Conservation (phyloP, 1,140 invertebrate species). For the Drosophila chauvacae region DNA sequence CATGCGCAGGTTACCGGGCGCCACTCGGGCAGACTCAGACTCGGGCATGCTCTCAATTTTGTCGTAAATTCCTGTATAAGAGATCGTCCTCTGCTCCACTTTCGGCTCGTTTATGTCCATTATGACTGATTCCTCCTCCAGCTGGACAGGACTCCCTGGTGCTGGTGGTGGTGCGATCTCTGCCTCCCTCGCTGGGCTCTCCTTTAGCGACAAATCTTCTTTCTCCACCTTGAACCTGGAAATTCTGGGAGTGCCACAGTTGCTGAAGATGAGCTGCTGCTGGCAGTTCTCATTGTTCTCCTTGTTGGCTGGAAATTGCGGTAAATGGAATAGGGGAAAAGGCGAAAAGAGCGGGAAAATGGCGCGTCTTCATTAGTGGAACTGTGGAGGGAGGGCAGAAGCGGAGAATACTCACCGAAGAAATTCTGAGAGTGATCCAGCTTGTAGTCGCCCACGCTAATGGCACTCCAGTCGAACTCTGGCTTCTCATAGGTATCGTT, state of each 20-base stretch:
- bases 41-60: background rate
- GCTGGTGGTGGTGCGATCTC: too few species aligned
- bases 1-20: conserved; percentile 18
- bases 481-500: conserved; percentile 3
- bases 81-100: background rate
- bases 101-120: background rate
- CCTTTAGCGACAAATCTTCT: background rate
- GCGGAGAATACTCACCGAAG: conserved; percentile 41
- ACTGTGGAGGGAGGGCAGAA: background rate
- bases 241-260: background rate
- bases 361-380: conserved; percentile 35
- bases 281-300: conserved; percentile 33
- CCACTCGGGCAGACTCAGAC: background rate
- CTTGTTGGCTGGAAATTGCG: conserved; percentile 27
- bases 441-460: conserved; percentile 51
- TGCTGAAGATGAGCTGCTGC: background rate
- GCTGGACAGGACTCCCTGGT: background rate
- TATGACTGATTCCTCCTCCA: background rate
- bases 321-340: background rate
- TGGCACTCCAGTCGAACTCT: conserved; percentile 57
- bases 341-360: conserved; percentile 30
- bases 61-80: background rate
- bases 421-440: conserved; percentile 59
- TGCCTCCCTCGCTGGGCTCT: background rate
- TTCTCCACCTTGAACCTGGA: background rate